These are phyloP conservation scores for Zaprionus kolodkinae DNA, from an alignment of 1,140 invertebrate genomes.

Conservation along the genomic window DNA sequence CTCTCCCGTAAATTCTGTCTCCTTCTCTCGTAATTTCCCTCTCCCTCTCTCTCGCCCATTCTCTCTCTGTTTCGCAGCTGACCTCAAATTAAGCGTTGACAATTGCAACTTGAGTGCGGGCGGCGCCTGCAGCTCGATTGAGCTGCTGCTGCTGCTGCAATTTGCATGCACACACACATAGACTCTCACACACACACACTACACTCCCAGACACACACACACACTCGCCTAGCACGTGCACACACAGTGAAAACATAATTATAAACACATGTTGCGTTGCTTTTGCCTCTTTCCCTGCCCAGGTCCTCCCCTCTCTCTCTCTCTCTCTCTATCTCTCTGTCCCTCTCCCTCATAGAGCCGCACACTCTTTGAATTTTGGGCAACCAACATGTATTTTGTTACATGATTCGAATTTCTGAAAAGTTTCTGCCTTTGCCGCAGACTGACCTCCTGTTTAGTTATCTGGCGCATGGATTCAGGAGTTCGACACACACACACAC, in stretches of 20 bases:
- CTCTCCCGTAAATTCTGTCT: background rate
- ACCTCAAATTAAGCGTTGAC: conserved; percentile 71
- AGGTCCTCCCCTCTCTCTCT: background rate
- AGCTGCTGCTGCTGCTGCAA: conserved; percentile 27
- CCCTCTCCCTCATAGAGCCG: background rate
- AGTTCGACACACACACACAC: background rate
- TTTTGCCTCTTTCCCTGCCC: background rate
- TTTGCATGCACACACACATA: conserved; percentile 58
- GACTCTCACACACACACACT: conserved; percentile 24
- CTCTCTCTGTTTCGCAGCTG: conserved; percentile 19
- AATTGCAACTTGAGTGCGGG: conserved; percentile 66
- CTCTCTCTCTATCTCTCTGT: background rate
- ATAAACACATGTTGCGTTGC: conserved; percentile 73
- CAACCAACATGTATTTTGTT: conserved; percentile 67
- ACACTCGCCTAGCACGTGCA: conserved; percentile 27
- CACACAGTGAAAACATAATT: conserved; percentile 73
- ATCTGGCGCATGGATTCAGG: conserved; percentile 37
- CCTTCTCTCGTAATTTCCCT: background rate
- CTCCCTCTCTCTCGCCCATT: background rate
- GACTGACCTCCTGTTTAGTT: conserved; percentile 55
- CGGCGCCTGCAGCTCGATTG: conserved; percentile 32
- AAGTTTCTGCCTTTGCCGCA: conserved; percentile 44
- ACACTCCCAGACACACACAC: conserved; percentile 17
- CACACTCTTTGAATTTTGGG: conserved; percentile 58
- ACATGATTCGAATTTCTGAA: conserved; percentile 81